Base-by-base conservation (phyloP, 2,888 invertebrate genomes). In the Ophonus ardosiacus region DNA sequence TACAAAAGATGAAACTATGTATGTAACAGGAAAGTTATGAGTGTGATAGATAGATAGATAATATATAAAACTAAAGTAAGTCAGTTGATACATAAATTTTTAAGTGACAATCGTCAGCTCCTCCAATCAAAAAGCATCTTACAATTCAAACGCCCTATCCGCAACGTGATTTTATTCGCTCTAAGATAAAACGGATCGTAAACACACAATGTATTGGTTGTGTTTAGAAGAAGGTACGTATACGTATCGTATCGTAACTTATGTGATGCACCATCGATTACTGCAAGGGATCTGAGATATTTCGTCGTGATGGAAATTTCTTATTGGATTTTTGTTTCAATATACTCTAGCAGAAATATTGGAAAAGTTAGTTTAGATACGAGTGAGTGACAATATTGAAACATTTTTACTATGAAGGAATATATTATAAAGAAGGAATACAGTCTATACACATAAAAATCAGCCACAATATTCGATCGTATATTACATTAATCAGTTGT, bases 271-370 rank as follows among this genome's bases (percentile, higher is more conserved):
- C 13, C 10, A 63, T 63, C 63, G 63, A 63, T 63, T 63, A 63
- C 21, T 21, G 10, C 24, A 13, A 51, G 13, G 63, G 21, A 63
- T 63, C 63, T 63, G 10, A 5, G 18, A 21, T 63, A 21, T 63
- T 21, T 21, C 63, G 21, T 6, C 21, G 63, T 63, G 21, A 63
- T 21, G 63, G 63, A 21, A 24, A 63, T 63, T 21, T 63, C 63
- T 63, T 63, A 63, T 63, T 63, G 63, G 63, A 63, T 63, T 63
- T 63, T 63, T 63, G 63, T 63, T 63, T 18, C 63, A 63, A 63
- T 63, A 63, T 63, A 63, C 21, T 63, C 63, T 59, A 6, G 63
- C 63, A 17, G 21, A 63, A 63, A 63, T 63, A 63, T 63, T 63
- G 63, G 21, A 63, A 63, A 63, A 63, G 18, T 63, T 63, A 21